A percentile compares a stretch with the other conserved stretches of the same genome.
These are phyloP conservation scores for Mirza zaza DNA, from an alignment of 2,113 vertebrate species.

Conservation along the genomic window DNA sequence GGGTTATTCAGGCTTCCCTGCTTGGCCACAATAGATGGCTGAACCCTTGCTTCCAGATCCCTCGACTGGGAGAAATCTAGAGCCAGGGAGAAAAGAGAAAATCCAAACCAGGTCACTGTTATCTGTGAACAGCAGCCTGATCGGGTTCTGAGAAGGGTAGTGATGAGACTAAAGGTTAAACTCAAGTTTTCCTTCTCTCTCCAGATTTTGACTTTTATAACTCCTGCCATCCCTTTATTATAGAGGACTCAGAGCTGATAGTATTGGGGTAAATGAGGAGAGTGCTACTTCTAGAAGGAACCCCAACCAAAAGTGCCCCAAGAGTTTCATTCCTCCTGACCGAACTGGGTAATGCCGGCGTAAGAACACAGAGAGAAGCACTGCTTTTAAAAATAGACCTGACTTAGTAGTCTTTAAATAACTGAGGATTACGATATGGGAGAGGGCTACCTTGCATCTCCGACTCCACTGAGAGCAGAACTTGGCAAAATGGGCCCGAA, in stretches of 20 bases:
- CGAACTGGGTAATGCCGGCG: background rate
- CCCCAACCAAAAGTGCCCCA: background rate
- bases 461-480: background rate
- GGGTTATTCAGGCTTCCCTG: background rate
- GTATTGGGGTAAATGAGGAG: background rate
- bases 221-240: background rate
- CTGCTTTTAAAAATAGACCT: constrained; percentile 23
- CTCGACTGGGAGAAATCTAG: background rate
- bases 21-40: background rate
- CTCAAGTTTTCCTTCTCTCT: background rate
- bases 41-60: background rate
- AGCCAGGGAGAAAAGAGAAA: background rate
- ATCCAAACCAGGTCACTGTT: background rate
- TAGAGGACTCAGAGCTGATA: background rate
- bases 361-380: background rate
- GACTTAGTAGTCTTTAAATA: constrained; percentile 35
- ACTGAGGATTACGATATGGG: background rate
- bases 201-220: background rate
- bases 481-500: background rate
- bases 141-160: background rate
- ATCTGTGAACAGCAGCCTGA: background rate
- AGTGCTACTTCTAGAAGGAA: background rate
- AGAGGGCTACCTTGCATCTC: background rate
- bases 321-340: background rate
- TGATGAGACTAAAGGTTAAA: background rate